A percentile compares a stretch with the other conserved stretches of the same genome.
Conservation (phyloP, 1,140 invertebrate genomes). For the Varroa destructor region DNA sequence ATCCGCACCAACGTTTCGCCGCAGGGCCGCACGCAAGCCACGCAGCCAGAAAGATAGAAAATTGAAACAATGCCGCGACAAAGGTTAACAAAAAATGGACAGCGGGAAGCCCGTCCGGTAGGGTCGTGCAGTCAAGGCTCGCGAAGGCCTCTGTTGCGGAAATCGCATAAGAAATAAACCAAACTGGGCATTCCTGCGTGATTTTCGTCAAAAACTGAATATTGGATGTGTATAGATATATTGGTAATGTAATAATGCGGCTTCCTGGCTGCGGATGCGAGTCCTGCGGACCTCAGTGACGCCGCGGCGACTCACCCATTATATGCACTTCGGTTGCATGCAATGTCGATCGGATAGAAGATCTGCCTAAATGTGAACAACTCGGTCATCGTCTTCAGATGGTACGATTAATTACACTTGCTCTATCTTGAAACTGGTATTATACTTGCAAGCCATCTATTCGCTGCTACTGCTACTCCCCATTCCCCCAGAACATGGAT, state of each 20-base stretch:
- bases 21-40: constrained; percentile 15
- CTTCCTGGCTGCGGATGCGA: constrained; percentile 10
- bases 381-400: neutral
- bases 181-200: neutral
- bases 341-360: neutral
- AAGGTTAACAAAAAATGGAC: neutral
- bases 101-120: neutral
- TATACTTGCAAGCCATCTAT: no score
- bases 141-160: constrained; percentile 6
- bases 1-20: constrained; percentile 13
- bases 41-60: constrained; percentile 10
- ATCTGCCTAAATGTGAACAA: constrained; percentile 1
- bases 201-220: neutral
- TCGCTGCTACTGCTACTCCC: no score
- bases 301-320: constrained; percentile 21
- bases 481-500: no score
- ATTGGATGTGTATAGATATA: no score
- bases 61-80: neutral
- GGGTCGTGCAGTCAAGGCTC: no score
- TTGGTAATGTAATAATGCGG: no score
- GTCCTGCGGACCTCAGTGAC: neutral
- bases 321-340: neutral
- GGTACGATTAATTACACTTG: neutral
- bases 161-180: neutral
- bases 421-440: no score